Evolutionary conservation across 1,140 invertebrate genomes (phyloP).

Genomic region (Brachionus rubens): DNA sequence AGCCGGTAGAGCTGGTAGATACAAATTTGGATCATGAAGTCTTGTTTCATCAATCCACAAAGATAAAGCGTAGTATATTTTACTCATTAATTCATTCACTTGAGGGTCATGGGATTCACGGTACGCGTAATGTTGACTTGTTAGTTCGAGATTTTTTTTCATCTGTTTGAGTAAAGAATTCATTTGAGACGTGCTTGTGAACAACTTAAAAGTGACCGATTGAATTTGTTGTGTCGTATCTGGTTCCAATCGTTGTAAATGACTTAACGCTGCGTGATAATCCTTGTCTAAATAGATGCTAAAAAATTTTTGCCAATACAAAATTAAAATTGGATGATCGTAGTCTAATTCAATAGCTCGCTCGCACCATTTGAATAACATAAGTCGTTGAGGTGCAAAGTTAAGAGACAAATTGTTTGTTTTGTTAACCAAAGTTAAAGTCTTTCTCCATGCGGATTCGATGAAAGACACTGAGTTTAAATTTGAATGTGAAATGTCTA

Average conservation of each 20-base stretch:
- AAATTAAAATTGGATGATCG: conserved; percentile 70
- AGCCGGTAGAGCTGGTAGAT: conserved; percentile 70
- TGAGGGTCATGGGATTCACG: not conserved
- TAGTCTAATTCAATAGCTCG: conserved; percentile 71
- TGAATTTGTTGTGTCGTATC: not conserved
- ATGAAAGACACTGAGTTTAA: conserved; percentile 25
- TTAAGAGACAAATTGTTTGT: conserved; percentile 1
- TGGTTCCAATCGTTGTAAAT: not conserved
- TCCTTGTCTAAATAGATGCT: conserved; percentile 68
- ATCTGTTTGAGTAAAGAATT: conserved; percentile 69
- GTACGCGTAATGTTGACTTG: conserved; percentile 64
- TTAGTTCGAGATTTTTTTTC: conserved; percentile 69
- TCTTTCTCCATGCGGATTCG: conserved; percentile 22
- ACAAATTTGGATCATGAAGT: conserved; percentile 69
- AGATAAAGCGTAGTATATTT: conserved; percentile 62
- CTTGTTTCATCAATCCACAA: conserved; percentile 76
- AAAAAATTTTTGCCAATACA: conserved; percentile 79
- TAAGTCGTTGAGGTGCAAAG: conserved; percentile 25
- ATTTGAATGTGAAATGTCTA: not conserved
- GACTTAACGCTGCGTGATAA: not conserved
- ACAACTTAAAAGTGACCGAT: conserved; percentile 39
- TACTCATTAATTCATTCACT: conserved; percentile 34
- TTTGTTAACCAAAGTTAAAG: not conserved
- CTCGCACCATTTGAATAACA: conserved; percentile 66
- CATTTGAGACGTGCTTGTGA: conserved; percentile 54